Evolutionary conservation across 2,888 invertebrate genomes (phyloP).

Genomic region (Plebejus anna): DNA sequence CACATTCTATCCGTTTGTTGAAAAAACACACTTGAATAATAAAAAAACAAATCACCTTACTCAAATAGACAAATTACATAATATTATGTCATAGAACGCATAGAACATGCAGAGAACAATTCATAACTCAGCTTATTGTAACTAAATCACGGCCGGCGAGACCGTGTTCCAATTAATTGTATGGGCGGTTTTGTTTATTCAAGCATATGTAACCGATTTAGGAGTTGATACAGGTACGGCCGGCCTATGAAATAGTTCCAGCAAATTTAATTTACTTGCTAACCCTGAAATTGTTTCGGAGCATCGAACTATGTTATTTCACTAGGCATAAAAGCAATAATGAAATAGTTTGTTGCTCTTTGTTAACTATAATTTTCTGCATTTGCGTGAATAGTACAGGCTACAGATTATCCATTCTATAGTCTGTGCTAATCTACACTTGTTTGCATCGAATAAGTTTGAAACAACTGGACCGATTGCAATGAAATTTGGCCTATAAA

Average conservation of each 20-base stretch:
- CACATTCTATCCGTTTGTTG: too few relatives aligned
- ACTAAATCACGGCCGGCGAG: not conserved
- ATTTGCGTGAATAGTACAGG: too few relatives aligned
- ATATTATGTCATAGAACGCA: not conserved
- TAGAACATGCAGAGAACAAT: not conserved
- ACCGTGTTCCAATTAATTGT: conserved; percentile 19
- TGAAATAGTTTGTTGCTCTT: not conserved
- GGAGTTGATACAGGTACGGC: conserved; percentile 24
- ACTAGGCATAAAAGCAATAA: not conserved
- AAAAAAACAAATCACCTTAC: not conserved
- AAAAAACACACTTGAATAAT: too few relatives aligned
- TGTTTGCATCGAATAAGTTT: too few relatives aligned
- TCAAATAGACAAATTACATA: not conserved
- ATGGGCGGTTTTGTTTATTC: conserved; percentile 25
- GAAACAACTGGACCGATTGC: too few relatives aligned
- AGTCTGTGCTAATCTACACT: too few relatives aligned
- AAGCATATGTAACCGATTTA: conserved; percentile 27
- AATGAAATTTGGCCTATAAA: too few relatives aligned
- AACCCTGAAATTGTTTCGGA: conserved; percentile 14
- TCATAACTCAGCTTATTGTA: conserved; percentile 9
- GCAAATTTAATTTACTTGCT: conserved; percentile 34
- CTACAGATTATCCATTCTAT: too few relatives aligned
- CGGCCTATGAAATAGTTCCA: conserved; percentile 30
- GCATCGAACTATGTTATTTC: conserved; percentile 1
- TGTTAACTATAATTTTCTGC: not conserved